Percentiles rank a stretch among this genome's conserved stretches.
Conservation (phyloP, 2,113 vertebrate genomes). For the Sturnus vulgaris region DNA sequence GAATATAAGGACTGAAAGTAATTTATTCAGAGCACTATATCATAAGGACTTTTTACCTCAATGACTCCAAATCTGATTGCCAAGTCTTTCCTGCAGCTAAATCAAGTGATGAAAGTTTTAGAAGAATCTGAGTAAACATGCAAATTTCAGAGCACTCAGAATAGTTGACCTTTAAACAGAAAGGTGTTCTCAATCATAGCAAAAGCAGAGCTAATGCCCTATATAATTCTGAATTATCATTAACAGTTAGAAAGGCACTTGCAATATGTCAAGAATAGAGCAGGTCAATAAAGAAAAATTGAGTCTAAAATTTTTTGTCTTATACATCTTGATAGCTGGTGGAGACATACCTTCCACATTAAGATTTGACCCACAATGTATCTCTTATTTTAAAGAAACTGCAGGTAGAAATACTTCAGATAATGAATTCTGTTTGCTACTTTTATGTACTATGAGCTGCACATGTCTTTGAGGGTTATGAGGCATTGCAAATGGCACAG, state of each 20-base stretch:
- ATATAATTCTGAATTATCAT: neutral
- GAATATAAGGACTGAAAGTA: neutral
- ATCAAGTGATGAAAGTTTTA: neutral
- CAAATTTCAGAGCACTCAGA: neutral
- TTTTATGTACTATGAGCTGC: neutral
- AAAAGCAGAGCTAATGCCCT: neutral
- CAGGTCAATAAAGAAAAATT: neutral
- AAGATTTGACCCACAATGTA: neutral
- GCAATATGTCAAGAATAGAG: neutral
- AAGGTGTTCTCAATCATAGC: neutral
- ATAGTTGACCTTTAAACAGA: neutral
- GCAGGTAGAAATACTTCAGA: neutral
- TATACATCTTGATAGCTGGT: neutral
- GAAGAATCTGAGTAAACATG: neutral
- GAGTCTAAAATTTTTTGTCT: neutral
- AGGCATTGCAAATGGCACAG: neutral
- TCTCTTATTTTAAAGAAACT: neutral
- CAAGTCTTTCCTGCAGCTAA: neutral
- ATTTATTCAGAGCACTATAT: neutral
- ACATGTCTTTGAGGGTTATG: neutral
- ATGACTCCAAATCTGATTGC: neutral
- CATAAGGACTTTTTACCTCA: neutral
- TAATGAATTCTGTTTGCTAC: neutral
- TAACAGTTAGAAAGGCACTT: neutral
- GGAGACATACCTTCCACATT: neutral